Evolutionary conservation across 2,113 vertebrate genomes (phyloP), one percentile per base, ranked within the genome.

Genomic region (Trematomus loennbergii): DNA sequence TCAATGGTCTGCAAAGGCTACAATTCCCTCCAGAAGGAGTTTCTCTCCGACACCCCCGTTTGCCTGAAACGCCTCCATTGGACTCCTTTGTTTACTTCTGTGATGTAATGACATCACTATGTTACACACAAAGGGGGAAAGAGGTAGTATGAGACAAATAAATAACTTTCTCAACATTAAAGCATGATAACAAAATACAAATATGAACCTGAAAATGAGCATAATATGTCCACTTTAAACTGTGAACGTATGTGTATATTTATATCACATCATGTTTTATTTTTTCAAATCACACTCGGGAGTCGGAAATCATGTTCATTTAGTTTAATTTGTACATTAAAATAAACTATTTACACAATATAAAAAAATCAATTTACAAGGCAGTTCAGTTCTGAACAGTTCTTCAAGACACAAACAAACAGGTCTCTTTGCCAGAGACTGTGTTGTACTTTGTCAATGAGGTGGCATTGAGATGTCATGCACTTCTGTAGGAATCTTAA

Each of bases 291-390:
- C 64, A 91, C 29, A 75, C 71, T 60, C 71, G 49, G 58, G 60
- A 90, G 72, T 78, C 85, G 81, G 17, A 75, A 65, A 74, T 79
- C 71, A 81, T 77, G 65, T 78, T 88, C 88, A 85, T 90, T 94
- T 93, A 95, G 94, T 96, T 95, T 94, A 95, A 91, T 96, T 96
- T 96, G 91, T 96, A 96, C 95, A 97, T 87, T 92, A 94, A 94
- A 93, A 93, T 94, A 95, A 93, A 95, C 91, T 94, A 95, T 94
- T 95, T 93, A 96, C 96, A 93, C 62, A 76, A 90, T 94, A 95
- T 94, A 72, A 84, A 90, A 81, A 89, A 67, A 55, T 64, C 91
- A 96, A 96, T 97, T 93, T 97, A 97, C 97, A 97, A 87, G 75
- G 91, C 79, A 88, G 81, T 83, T 94, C 91, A 94, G 87, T 83